Evolutionary conservation across 2,797 vertebrate species (phyloP), one percentile per base, ranked within the genome.

Genomic region (Schizopygopsis malacanthus): DNA sequence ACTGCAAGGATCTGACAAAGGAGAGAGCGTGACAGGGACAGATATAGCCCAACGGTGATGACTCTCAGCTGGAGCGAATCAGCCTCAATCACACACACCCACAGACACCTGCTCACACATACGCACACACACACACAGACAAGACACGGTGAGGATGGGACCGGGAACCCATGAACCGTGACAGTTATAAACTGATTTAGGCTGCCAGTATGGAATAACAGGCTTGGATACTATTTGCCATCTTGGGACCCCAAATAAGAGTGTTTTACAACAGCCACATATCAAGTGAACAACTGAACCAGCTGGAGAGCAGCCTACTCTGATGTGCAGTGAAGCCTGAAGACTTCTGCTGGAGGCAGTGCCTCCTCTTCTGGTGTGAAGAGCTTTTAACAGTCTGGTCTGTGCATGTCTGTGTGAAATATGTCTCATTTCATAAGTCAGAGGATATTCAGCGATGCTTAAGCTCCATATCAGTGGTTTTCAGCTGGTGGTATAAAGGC

Each of bases 281-380:
- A 56, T 16, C 47, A 70, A 11, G 76, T 16, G 22, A 56, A 61
- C 52, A 76, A 61, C 76, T 85, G 83, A 52, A 33, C 37, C 52
- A 71, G 54, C 75, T 70, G 33, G 65, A 69, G 50, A 76, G 12
- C 20, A 70, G 50, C n/a, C 65, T 28, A 15, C n/a, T 28, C 50
- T 47, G 65, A 28, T 28, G 63, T 37, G 76, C 52, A 79, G 25
- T 33, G 39, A 70, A 67, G 45, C 33, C 82, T 84, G 59, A 39
- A 79, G 65, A 15, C 41, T 78, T 67, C 8, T 41, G 37, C 72
- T 70, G 13, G 70, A 63, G 56, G 82, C 37, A 83, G 43, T 33
- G 82, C 47, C 63, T 79, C 33, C 15, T 79, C 47, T 85, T 52
- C 65, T 70, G 50, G 22, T 56, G 39, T 71, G 6, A 45, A 56